Percentiles rank a stretch among this genome's conserved stretches.
These are phyloP conservation scores for Lasioglossum leucozonium DNA, from an alignment of 2,888 invertebrate species.

Conservation along the genomic window DNA sequence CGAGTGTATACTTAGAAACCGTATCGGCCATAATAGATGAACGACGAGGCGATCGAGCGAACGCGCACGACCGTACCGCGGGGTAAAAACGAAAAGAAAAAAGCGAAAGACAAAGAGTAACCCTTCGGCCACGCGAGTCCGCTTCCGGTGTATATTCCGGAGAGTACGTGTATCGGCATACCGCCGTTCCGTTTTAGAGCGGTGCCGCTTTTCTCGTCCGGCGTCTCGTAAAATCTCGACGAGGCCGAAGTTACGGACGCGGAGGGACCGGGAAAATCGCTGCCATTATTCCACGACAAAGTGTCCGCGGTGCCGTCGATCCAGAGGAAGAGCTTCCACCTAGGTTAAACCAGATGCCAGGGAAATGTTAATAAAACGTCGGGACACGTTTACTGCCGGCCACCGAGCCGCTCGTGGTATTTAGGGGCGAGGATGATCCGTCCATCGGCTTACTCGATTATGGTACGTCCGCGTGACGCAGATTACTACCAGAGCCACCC, in stretches of 20 bases:
- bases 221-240: slow-evolving; percentile 43
- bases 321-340: not conserved
- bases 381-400: not conserved
- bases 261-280: slow-evolving; percentile 34
- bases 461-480: not conserved
- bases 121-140: slow-evolving; percentile 58
- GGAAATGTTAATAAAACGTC: slow-evolving; percentile 20
- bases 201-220: not conserved
- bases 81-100: slow-evolving; percentile 38
- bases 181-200: not conserved
- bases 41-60: slow-evolving; percentile 33
- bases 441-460: not conserved
- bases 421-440: not conserved
- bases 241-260: slow-evolving; percentile 31
- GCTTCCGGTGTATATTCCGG: slow-evolving; percentile 54
- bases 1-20: slow-evolving; percentile 53
- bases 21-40: slow-evolving; percentile 65
- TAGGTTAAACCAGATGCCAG: not conserved
- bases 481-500: not conserved
- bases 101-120: not conserved
- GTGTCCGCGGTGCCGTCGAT: slow-evolving; percentile 7
- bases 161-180: slow-evolving; percentile 48
- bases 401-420: not conserved
- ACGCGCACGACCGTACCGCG: slow-evolving; percentile 35
- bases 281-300: slow-evolving; percentile 27